These are phyloP conservation scores for Pongo abelii DNA, from an alignment of 2,113 vertebrate genomes.

Conservation along the genomic window DNA sequence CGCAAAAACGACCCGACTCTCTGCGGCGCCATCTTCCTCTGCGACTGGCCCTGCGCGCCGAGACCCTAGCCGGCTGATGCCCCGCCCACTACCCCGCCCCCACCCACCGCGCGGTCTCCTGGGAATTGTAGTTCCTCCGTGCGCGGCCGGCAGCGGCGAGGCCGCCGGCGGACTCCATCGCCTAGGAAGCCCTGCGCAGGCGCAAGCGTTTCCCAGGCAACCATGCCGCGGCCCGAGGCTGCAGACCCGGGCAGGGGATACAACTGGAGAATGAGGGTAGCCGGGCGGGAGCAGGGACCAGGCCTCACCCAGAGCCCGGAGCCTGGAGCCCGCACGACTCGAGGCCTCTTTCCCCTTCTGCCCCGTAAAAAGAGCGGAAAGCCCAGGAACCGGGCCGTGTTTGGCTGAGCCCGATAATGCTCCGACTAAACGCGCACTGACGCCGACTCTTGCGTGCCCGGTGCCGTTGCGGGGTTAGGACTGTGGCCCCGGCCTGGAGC, in stretches of 20 bases:
- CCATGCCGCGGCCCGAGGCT: background rate
- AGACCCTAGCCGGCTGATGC: background rate
- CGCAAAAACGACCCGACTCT: rapidly evolving
- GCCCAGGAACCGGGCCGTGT: background rate
- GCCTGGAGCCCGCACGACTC: rapidly evolving
- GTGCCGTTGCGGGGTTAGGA: background rate
- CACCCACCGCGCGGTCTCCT: background rate
- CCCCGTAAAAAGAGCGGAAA: background rate
- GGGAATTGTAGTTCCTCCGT: constrained; percentile 28
- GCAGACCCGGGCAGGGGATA: rapidly evolving
- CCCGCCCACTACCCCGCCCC: background rate
- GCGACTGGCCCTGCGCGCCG: too few species aligned
- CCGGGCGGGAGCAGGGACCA: rapidly evolving
- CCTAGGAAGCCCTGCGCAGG: background rate
- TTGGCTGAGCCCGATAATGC: background rate
- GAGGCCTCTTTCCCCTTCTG: background rate
- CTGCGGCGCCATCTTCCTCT: constrained; percentile 52
- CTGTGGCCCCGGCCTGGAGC: background rate
- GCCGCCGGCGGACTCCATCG: background rate
- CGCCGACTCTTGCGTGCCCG: rapidly evolving
- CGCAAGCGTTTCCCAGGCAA: background rate
- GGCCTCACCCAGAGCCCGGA: rapidly evolving
- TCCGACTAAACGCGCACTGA: background rate
- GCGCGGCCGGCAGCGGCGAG: rapidly evolving
- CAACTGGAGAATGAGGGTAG: background rate